Evolutionary conservation across 2,113 vertebrate genomes (phyloP), one percentile per base, ranked within the genome.

Genomic region (Glaucomys volans): DNA sequence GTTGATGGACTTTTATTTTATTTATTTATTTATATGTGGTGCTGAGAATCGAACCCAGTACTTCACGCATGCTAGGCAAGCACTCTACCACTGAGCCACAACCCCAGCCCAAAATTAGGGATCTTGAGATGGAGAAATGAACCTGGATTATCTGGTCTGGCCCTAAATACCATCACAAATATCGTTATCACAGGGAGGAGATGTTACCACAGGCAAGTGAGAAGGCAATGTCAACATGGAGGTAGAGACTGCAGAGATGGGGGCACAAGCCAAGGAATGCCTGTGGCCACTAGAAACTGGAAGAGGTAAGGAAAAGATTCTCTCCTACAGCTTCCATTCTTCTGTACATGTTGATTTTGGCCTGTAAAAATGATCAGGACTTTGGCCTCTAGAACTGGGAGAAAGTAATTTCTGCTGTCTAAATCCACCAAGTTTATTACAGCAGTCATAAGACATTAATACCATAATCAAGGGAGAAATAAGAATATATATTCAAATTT

Each of bases 341-440:
- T 82, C 54, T 64, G 57, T 52, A 54, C 42, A 64, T 32, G 32
- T 77, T 87, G 75, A 71, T 83, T 82, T 44, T 52, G 12, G 50
- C 76, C 77, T 74, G 59, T 62, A 91, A 91, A 94, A n/a, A 37
- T 3, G 4, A 59, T 22, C n/a, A 67, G 37, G 35, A 80, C 35
- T 77, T 47, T 59, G 71, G 62, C 62, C 57, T 26, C 47, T 32
- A 71, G 62, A 52, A 85, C 3, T 64, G n/a, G 57, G 47, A 79
- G 10, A 80, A 57, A n/a, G 57, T 84, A 85, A 50, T 59, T 59
- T 71, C 11, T 88, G 8, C 57, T 91, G 57, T 85, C 77, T 74
- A 94, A 92, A 94, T 50, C 24, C 54, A 92, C 24, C 47, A 89
- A 52, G 24, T 92, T 80, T 81, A 47, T 85, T 85, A 94, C 11